Evolutionary conservation across 2,888 invertebrate species (phyloP), one percentile per base, ranked within the genome.

Genomic region (Dicycla oo): DNA sequence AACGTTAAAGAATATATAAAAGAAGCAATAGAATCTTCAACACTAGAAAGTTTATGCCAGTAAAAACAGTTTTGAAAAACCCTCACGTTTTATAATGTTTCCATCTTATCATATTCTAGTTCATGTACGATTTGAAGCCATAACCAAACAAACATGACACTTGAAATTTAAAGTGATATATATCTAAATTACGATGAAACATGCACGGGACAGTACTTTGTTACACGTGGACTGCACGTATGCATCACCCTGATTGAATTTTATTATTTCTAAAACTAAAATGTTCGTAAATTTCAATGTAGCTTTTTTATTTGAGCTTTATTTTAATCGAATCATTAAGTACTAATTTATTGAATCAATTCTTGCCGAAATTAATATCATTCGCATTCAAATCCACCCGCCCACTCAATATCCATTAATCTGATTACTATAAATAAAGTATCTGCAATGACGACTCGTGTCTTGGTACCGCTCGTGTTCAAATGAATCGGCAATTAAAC

Each of bases 401-500:
- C 73, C 63, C 45, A 62, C 74, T 61, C 62, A 30, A 71, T 63
- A 69, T 34, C 47, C 56, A 78, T 78, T 73, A 79, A 81, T 81
- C 43, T 63, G 45, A 61, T 65, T 58, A 67, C 53, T 66, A 51
- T 64, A 47, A 63, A 67, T 63, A 75, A 68, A 69, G 45, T 57
- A 58, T 65, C 56, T 65, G 64, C 47, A 47, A 57, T 72, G 49
- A 40, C 34, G 63, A 58, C 15, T 26, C 10, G 23, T 43, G 70
- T 62, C 63, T 70, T 65, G 63, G 53, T 69, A 56, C 26, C 8
- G 58, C 64, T 80, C 64, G 60, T 61, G 62, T 75, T 54, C 45
- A 68, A 80, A 75, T 71, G 47, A 54, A 68, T 53, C 58, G 54
- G 54, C 56, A 66, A 74, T 84, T 68, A 84, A 75, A 76, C 76